Evolutionary conservation across 2,888 invertebrate species (phyloP).

Genomic region (Cordilura impudica): DNA sequence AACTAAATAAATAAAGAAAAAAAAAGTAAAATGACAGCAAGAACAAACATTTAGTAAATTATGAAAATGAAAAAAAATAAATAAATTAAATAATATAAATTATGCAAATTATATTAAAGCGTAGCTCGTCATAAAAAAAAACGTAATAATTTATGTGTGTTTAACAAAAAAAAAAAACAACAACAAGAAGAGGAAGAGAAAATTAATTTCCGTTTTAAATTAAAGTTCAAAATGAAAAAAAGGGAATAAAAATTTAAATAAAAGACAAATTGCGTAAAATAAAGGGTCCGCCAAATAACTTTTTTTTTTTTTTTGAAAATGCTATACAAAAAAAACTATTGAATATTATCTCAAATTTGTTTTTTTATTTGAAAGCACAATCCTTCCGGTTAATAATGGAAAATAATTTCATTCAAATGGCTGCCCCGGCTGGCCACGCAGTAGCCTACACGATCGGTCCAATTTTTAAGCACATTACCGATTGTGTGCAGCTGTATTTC

Average conservation of each 20-base stretch:
- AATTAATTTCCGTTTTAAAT: constrained; percentile 49
- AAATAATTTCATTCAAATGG: too few species aligned
- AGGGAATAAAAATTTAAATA: not conserved
- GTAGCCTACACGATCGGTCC: too few species aligned
- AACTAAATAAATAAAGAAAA: not conserved
- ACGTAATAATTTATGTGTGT: constrained; percentile 18
- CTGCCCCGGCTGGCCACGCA: too few species aligned
- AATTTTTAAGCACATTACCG: too few species aligned
- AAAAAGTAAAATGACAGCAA: constrained; percentile 20
- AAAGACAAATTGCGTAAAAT: not conserved
- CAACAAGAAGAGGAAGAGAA: constrained; percentile 22
- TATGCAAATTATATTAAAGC: constrained; percentile 56
- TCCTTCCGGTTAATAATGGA: too few species aligned
- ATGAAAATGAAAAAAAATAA: constrained; percentile 56
- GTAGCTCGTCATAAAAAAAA: constrained; percentile 1
- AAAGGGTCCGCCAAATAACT: too few species aligned
- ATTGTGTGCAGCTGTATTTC: too few species aligned
- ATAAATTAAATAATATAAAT: constrained; percentile 57
- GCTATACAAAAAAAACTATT: too few species aligned
- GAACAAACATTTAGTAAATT: constrained; percentile 46
- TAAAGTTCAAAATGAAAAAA: constrained; percentile 23
- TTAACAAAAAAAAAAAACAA: constrained; percentile 21
- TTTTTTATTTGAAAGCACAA: too few species aligned
- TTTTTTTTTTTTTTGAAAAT: too few species aligned
- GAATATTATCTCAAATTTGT: too few species aligned